Evolutionary conservation across 2,113 vertebrate genomes (phyloP).

Genomic region (Chinchilla lanigera): DNA sequence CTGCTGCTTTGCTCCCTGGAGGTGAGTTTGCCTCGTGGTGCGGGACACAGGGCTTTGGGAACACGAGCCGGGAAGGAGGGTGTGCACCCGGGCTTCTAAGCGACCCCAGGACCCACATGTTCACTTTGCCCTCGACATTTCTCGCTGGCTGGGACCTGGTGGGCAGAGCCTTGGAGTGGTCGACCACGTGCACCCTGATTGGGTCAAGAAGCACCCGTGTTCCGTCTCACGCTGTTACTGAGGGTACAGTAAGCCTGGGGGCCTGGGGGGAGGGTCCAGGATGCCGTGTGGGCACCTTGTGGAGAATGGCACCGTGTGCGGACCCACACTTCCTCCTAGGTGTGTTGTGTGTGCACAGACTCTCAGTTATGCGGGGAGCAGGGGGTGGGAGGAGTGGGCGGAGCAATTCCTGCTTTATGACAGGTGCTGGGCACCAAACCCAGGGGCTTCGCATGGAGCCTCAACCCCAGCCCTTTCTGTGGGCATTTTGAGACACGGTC

Average conservation of each 20-base stretch:
- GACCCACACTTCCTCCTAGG: accelerated
- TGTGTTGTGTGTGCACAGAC: accelerated
- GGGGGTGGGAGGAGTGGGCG: too few species aligned
- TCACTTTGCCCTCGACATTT: accelerated
- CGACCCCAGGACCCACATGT: accelerated
- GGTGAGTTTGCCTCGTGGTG: not conserved
- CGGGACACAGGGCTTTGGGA: not conserved
- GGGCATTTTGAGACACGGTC: not conserved
- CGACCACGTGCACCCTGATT: not conserved
- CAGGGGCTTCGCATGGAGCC: not conserved
- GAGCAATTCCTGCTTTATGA: not conserved
- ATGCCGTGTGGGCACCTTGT: not conserved
- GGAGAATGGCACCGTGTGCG: not conserved
- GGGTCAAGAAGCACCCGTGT: not conserved
- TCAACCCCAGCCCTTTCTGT: not conserved
- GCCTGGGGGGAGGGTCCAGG: not conserved
- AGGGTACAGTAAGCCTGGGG: not conserved
- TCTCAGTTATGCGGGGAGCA: too few species aligned
- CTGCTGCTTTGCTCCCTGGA: not conserved
- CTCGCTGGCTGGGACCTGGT: too few species aligned
- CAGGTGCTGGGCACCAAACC: not conserved
- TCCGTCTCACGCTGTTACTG: not conserved
- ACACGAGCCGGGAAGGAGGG: not conserved
- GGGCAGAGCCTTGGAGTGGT: not conserved
- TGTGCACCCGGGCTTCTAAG: not conserved